Evolutionary conservation across 2,888 invertebrate species (phyloP).

Genomic region (Lucinisca nassula): DNA sequence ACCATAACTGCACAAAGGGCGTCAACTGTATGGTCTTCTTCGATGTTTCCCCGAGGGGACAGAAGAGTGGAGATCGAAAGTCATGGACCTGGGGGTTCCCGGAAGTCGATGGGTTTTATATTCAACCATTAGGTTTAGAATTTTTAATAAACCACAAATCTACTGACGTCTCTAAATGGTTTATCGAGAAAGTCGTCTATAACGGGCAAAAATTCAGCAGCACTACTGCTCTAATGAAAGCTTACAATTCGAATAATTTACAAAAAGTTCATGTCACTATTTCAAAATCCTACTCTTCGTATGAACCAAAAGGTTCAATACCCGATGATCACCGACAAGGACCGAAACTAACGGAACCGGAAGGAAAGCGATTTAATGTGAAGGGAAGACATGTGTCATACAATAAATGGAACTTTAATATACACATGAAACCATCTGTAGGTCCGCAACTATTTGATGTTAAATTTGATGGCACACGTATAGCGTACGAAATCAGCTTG

Average conservation of each 20-base stretch:
- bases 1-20: constrained; percentile 75
- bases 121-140: constrained; percentile 80
- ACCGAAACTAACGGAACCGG: constrained; percentile 78
- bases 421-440: constrained; percentile 71
- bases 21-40: constrained; percentile 71
- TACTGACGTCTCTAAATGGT: constrained; percentile 71
- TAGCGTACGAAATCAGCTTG: constrained; percentile 82
- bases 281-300: constrained; percentile 37
- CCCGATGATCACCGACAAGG: constrained; percentile 58
- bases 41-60: constrained; percentile 74
- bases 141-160: constrained; percentile 76
- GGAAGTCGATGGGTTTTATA: constrained; percentile 76
- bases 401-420: constrained; percentile 82
- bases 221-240: constrained; percentile 65
- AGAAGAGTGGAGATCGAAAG: constrained; percentile 71
- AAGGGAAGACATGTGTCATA: constrained; percentile 79
- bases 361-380: constrained; percentile 80
- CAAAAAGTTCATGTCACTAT: constrained; percentile 15
- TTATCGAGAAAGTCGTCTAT: constrained; percentile 73
- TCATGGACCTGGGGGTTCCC: constrained; percentile 76
- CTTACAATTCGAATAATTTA: constrained; percentile 53
- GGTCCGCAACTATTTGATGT: constrained; percentile 79
- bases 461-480: constrained; percentile 76
- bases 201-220: constrained; percentile 76
- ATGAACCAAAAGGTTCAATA: constrained; percentile 28